Base-by-base conservation (phyloP, 2,797 vertebrate species). In the Amazonetta brasiliensis region DNA sequence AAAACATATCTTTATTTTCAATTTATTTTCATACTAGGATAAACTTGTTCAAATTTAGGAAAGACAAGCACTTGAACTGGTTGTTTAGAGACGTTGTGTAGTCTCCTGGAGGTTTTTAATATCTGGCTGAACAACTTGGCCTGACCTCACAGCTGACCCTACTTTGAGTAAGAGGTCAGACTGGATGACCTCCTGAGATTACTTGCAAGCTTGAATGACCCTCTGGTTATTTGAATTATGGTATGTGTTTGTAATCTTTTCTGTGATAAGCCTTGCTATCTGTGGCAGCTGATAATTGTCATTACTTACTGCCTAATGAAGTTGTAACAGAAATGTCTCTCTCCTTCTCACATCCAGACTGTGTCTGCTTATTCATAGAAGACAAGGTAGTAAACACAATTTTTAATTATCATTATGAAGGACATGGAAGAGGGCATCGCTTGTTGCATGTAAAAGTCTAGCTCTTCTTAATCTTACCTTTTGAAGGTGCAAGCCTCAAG, bases 231-330 rank as follows among this genome's bases (percentile, higher is more conserved):
- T 8, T 0, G 6, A 69, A 25, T 63, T 3, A 4, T 25, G 16
- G 12, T 50, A 50, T 7, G n/a, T 20, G 54, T 44, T 19, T 64
- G 6, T 54, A 58, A 9, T 59, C 14, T 55, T 44, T 50, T 20
- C 17, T 5, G 7, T 1, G 8, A 50, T 0, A 6, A 56, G 11
- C 12, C 64, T 87, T 8, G 2, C 14, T 82, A 2, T 13, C 43
- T 54, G 19, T 44, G 33, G 30, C 74, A 78, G 19, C 5, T 46
- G 50, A 46, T 7, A 54, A n/a, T 9, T 37, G 6, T 62, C 15
- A 39, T 33, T 58, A 9, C 52, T 72, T 90, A 66, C 33, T 55
- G 11, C 6, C 33, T 41, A 58, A 64, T 60, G 43, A 39, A 44
- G 14, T 23, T 68, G 8, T 35, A 33, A 81, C 86, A 84, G 10